phyloP scores from a whole-genome alignment of 2,797 vertebrate species.

The Notolepis coatsorum region DNA sequence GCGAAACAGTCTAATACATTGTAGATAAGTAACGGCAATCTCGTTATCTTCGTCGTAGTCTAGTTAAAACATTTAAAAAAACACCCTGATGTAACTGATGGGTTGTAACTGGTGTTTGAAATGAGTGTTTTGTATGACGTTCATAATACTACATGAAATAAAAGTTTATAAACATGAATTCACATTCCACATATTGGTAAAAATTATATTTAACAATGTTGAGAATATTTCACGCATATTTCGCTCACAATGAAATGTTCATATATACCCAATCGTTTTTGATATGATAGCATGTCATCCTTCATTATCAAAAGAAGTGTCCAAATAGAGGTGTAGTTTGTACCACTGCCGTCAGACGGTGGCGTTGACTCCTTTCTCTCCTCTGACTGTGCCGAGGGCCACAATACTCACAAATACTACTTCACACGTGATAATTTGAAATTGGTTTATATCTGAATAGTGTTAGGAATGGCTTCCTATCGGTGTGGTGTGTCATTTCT shows the following conservation, averaged over 20 bases:
- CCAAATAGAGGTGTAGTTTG: slow-evolving; percentile 27
- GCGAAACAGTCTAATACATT: slow-evolving; percentile 28
- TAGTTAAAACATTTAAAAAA: slow-evolving; percentile 6
- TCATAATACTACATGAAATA: slow-evolving; percentile 3
- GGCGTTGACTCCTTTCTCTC: no score
- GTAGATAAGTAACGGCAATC: slow-evolving; percentile 18
- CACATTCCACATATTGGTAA: background rate
- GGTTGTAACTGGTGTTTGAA: no score
- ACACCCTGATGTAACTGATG: no score
- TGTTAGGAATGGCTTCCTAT: background rate
- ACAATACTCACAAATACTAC: background rate
- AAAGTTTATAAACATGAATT: slow-evolving; percentile 19
- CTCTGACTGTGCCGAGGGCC: no score
- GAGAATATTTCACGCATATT: slow-evolving; percentile 9
- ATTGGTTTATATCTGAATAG: background rate
- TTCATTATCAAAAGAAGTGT: slow-evolving; percentile 17
- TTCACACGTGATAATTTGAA: background rate
- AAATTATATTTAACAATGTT: background rate
- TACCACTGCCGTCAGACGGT: background rate
- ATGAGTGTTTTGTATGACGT: background rate
- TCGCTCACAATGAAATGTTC: slow-evolving; percentile 2
- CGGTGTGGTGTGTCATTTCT: background rate
- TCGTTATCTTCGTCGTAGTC: background rate
- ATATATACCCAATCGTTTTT: slow-evolving; percentile 9
- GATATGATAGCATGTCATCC: slow-evolving; percentile 29